Base-by-base conservation (phyloP, 1,140 invertebrate genomes). In the Latrodectus geometricus region DNA sequence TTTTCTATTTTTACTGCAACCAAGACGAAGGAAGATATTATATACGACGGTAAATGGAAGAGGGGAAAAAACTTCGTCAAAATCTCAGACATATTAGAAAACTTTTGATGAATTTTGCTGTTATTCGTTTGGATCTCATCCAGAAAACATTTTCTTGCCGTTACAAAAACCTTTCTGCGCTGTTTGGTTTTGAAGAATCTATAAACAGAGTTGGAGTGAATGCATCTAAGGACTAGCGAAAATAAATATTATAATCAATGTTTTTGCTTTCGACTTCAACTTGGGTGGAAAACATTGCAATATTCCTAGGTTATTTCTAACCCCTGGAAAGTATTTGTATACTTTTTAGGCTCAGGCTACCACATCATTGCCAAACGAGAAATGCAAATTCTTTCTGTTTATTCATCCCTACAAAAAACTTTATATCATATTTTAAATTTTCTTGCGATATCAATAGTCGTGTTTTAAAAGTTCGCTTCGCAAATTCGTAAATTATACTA, bases 101-200 rank as follows among this genome's bases (percentile, higher is more conserved):
- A 86, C 49, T 86, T 86, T 86, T 86, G 83, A 86, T 86, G 83
- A 86, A 86, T 86, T 86, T 86, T 86, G 74, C 73, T 56, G 83
- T 48, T 77, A 68, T 86, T 86, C 83, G 21, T 65, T 61, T 86
- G 83, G 83, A 86, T 52, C 49, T 9, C 23, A 61, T 86, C 83
- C 83, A 86, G 48, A 66, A 66, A 66, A 77, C 56, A 77, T 48
- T 20, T 14, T 68, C 35, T 66, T 50, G n/a, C 69, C 61, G 56
- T 48, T 48, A 23, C 21, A 50, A 52, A 83, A 74, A 74, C 35
- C 17, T 83, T 83, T 83, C 70, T 70, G 66, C 21, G 75, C 66
- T 86, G 52, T 86, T 78, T 52, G 83, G 61, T 70, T 70, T 20
- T 54, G 50, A 78, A 77, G 74, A 77, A 85, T 85, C 73, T 85